phyloP scores from a whole-genome alignment of 2,113 vertebrate genomes.

The Lanius collurio region DNA sequence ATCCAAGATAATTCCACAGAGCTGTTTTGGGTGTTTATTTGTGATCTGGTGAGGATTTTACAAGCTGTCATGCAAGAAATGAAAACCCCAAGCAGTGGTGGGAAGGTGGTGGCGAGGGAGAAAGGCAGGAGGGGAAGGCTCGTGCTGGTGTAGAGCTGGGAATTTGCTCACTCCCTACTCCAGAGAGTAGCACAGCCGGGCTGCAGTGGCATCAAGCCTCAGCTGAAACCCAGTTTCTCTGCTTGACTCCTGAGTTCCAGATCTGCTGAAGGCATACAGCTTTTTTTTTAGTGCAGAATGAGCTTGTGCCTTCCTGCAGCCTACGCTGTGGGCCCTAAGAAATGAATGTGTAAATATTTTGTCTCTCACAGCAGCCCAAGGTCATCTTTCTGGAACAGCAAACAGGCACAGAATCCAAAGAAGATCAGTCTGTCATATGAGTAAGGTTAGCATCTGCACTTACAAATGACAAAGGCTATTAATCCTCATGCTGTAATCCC shows the following conservation, averaged over 20 bases:
- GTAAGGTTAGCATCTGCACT: constrained; percentile 67
- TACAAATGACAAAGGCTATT: constrained; percentile 69
- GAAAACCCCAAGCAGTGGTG: background rate
- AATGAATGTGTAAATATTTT: constrained; percentile 58
- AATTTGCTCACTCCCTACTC: background rate
- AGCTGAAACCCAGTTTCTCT: background rate
- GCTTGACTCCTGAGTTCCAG: background rate
- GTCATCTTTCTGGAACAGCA: constrained; percentile 66
- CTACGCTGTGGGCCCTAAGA: constrained; percentile 19
- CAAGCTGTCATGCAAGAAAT: background rate
- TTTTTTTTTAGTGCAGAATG: background rate
- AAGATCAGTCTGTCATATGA: constrained; percentile 64
- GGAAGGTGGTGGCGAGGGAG: background rate
- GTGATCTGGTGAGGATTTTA: background rate
- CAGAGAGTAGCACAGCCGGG: background rate
- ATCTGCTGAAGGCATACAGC: background rate
- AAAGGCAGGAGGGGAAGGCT: background rate
- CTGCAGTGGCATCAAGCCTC: background rate
- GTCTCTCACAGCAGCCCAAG: constrained; percentile 60
- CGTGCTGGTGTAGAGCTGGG: background rate
- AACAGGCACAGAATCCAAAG: constrained; percentile 61
- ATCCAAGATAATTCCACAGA: background rate
- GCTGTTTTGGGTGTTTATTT: background rate
- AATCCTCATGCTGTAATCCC: constrained; percentile 67
- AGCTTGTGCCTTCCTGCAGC: background rate